Base-by-base conservation (phyloP, 2,888 invertebrate species). In the Anticlea derivata region DNA sequence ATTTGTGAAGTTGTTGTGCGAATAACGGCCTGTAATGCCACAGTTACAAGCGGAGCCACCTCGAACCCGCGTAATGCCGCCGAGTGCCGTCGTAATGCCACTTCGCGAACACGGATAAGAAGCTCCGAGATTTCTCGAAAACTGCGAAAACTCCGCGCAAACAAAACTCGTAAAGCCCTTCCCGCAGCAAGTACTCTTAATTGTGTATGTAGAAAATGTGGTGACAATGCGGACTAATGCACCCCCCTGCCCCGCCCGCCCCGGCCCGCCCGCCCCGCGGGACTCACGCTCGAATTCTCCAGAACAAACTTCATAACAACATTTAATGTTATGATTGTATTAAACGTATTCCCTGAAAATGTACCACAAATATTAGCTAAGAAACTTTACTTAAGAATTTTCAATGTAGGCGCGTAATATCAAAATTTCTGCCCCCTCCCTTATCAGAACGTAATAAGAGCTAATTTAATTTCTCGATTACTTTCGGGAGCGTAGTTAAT, bases 281-380 rank as follows among this genome's bases (percentile, higher is more conserved):
- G 12, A 34, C 27, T 40, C 48, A 37, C 24, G 29, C 39, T 39
- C 38, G 12, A 47, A 46, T 55, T 39, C 49, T 30, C 37, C 35
- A 48, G 49, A 54, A 52, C 70, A 70, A 77, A 79, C 74, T 79
- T 74, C 58, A 64, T 63, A 73, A 75, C 76, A 77, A 78, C 80
- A 75, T 74, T 75, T 69, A 73, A 78, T 79, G 77, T 81, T 80
- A 75, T 80, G 79, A 78, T 80, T 80, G 78, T 78, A 80, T 80
- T 80, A 80, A 80, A 78, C 73, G 73, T 78, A 73, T 78, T 78
- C 75, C 66, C 60, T 68, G 77, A 78, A 80, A 80, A 79, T 75
- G 73, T 77, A 75, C 75, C 75, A 68, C 78, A 80, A 80, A 80
- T 80, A 80, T 80, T 78, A 79, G 77, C 78, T 73, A 66, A 76